Percentiles rank a stretch among this genome's conserved stretches.
These are phyloP conservation scores for Brachirus orientalis DNA, from an alignment of 2,113 vertebrate species.

Conservation along the genomic window DNA sequence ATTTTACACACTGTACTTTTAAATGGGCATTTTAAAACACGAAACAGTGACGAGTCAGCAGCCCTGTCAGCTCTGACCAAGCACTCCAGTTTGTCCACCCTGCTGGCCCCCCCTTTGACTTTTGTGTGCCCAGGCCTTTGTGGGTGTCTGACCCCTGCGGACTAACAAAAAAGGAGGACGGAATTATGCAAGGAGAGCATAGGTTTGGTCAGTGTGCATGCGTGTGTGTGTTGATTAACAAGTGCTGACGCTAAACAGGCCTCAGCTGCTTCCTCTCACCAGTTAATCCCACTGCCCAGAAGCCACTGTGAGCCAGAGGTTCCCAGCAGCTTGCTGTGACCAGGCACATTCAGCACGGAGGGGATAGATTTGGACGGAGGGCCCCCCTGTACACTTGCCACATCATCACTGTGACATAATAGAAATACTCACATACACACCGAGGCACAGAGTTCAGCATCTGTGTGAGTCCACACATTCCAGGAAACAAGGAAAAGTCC, in stretches of 20 bases:
- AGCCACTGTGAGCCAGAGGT: constrained; percentile 64
- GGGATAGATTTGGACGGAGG: constrained; percentile 24
- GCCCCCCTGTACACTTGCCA: constrained; percentile 36
- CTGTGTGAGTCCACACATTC: constrained; percentile 35
- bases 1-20: no score
- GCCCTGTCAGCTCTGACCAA: constrained; percentile 62
- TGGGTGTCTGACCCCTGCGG: constrained; percentile 58
- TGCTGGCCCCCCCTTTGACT: constrained; percentile 57
- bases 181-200: constrained; percentile 52
- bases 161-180: constrained; percentile 51
- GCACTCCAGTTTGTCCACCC: constrained; percentile 55
- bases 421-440: constrained; percentile 42
- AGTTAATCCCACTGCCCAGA: constrained; percentile 73
- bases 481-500: constrained; percentile 36
- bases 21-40: no score
- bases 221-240: constrained; percentile 69
- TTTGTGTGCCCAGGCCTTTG: constrained; percentile 70
- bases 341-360: constrained; percentile 55
- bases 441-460: constrained; percentile 15
- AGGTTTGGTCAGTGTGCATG: constrained; percentile 32
- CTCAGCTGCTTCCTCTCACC: constrained; percentile 80
- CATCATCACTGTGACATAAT: constrained; percentile 77
- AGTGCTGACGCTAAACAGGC: constrained; percentile 75
- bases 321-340: constrained; percentile 60
- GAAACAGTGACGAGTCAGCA: constrained; percentile 78